Conservation (phyloP, 1,140 invertebrate species). For the Microplitis mediator region DNA sequence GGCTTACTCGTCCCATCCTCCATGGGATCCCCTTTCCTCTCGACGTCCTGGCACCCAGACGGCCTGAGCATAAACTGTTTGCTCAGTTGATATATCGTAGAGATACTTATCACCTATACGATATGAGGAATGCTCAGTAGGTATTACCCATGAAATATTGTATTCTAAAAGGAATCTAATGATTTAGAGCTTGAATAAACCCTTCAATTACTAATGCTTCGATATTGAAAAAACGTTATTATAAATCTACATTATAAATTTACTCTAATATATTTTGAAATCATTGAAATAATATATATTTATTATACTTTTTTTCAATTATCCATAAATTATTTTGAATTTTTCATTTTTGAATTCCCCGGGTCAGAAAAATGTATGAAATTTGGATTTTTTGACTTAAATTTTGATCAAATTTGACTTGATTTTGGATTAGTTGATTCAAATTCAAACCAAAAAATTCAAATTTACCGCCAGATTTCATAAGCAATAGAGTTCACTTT, state of each 20-base stretch:
- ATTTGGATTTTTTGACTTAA: no score
- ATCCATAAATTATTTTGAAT: no score
- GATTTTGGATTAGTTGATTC: no score
- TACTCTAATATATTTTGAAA: neutral
- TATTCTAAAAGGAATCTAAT: constrained; percentile 52
- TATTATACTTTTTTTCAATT: no score
- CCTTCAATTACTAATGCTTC: constrained; percentile 1
- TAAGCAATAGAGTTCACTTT: no score
- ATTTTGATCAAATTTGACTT: no score
- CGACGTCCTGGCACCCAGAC: constrained; percentile 22
- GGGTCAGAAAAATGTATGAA: no score
- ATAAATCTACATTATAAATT: constrained; percentile 1
- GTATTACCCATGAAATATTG: constrained; percentile 47
- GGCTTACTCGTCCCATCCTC: constrained; percentile 21
- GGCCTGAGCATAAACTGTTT: constrained; percentile 49
- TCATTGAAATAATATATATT: neutral
- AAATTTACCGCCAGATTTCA: no score
- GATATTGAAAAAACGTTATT: constrained; percentile 13
- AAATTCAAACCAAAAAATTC: no score
- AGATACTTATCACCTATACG: constrained; percentile 54
- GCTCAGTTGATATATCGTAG: constrained; percentile 54
- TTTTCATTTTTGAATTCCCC: no score
- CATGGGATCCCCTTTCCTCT: constrained; percentile 26
- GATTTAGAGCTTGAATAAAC: constrained; percentile 31
- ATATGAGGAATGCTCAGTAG: constrained; percentile 48